phyloP scores from a whole-genome alignment of 2,113 vertebrate genomes.

The Dipodomys merriami region DNA sequence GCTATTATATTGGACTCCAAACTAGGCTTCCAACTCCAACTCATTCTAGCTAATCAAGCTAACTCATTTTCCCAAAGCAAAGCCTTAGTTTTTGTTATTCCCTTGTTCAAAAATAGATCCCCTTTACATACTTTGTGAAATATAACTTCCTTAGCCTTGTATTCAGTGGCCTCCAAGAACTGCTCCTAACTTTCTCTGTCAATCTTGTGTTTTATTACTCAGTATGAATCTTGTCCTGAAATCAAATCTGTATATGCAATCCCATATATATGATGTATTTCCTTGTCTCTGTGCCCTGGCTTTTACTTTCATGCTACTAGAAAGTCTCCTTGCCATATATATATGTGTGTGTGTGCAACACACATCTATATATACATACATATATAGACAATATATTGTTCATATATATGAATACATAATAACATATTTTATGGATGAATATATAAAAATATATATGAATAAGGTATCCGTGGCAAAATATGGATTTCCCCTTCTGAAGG shows the following conservation, averaged over 20 bases:
- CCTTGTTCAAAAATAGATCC: constrained; percentile 42
- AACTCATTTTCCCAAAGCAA: constrained; percentile 23
- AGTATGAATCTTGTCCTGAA: constrained; percentile 17
- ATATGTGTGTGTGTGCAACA: too few species aligned
- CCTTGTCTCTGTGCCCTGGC: neutral
- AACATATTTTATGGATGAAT: too few species aligned
- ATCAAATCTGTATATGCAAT: constrained; percentile 1
- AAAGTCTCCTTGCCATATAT: neutral
- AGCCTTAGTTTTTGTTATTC: constrained; percentile 33
- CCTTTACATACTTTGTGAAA: neutral
- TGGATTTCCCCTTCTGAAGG: neutral
- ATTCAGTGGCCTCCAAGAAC: neutral
- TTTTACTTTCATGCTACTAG: neutral
- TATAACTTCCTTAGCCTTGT: neutral
- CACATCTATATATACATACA: too few species aligned
- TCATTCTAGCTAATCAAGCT: constrained; percentile 35
- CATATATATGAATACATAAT: too few species aligned
- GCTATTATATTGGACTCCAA: neutral
- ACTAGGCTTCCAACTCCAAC: constrained; percentile 14
- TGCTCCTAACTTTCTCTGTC: constrained; percentile 11
- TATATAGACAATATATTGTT: too few species aligned
- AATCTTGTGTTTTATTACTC: constrained; percentile 23
- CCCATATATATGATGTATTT: neutral
- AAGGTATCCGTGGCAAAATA: neutral
- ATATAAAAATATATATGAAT: too few species aligned